Base-by-base conservation (phyloP, 2,797 vertebrate genomes). In the Lutra lutra region DNA sequence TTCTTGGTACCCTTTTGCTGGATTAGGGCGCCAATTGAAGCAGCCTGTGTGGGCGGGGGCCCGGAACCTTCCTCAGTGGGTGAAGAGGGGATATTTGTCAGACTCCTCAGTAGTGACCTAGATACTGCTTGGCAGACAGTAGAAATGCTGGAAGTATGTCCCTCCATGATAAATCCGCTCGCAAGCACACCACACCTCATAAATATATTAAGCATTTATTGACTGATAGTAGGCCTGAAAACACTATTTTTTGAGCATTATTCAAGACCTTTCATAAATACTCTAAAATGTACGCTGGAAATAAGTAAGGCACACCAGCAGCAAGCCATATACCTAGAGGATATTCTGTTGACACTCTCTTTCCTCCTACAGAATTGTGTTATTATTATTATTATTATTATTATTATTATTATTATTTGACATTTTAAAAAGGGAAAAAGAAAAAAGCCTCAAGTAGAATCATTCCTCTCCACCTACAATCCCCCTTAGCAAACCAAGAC, bases 201-300 rank as follows among this genome's bases (percentile, higher is more conserved):
- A 23, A 48, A n/a, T 82, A 40, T 48, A 11, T 64, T 21, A 64
- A 89, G 20, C 32, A 17, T 51, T 72, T 95, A 96, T 5, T 86
- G 60, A 66, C 84, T 77, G 35, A 85, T 70, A 85, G 70, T 79
- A 92, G 12, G n/a, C 11, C 38, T 83, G 40, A 73, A 80, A 90
- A 48, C 17, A 32, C 35, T 64, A 32, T 72, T 96, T 91, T 97
- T 73, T 89, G 62, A 93, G 73, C 46, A 60, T 87, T 64, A 48
- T 38, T 89, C 54, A 83, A 83, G 40, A 58, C 1, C 54, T 93
- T 96, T 87, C 23, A 48, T 77, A 77, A 84, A 89, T 84, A 75
- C 32, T 93, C 23, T 85, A 66, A 86, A 94, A 66, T 58, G 72
- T 60, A 68, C 75, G 35, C 62, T 54, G 70, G 64, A 64, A 92